phyloP scores from a whole-genome alignment of 2,888 invertebrate genomes.

The Hesperia comma region DNA sequence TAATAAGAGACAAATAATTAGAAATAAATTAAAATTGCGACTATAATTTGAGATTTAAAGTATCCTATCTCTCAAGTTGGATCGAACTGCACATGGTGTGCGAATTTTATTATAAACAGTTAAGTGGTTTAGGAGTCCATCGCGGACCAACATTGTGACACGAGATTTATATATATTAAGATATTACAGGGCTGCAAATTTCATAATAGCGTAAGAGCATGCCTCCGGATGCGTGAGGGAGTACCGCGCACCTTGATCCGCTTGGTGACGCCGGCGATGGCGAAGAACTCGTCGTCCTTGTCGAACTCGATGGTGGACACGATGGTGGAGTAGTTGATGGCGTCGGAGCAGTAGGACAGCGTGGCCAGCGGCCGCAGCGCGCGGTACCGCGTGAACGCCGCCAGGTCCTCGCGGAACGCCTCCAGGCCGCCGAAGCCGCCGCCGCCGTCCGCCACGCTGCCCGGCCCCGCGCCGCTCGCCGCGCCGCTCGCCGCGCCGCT shows the following conservation, averaged over 20 bases:
- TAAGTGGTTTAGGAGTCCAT: no score
- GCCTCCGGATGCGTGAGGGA: no score
- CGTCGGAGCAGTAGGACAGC: conserved; percentile 94
- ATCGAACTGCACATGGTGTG: no score
- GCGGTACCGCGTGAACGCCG: conserved; percentile 90
- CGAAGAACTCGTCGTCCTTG: conserved; percentile 97
- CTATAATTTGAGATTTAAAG: no score
- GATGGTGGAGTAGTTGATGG: conserved; percentile 93
- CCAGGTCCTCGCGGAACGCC: conserved; percentile 92
- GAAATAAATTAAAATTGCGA: no score
- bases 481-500: conserved; percentile 52
- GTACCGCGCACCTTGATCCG: conserved; percentile 87
- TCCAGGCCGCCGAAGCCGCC: conserved; percentile 83
- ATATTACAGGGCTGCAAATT: no score
- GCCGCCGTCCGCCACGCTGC: conserved; percentile 40
- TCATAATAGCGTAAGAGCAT: no score
- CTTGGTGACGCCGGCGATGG: conserved; percentile 97
- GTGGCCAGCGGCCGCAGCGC: conserved; percentile 92
- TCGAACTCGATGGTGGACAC: conserved; percentile 98
- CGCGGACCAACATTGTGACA: no score
- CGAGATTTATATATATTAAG: no score
- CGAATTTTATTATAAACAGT: no score
- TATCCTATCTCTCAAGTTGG: no score
- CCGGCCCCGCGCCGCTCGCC: conserved; percentile 39
- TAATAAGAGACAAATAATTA: no score